Conservation (phyloP, 2,797 vertebrate species). For the Cynodonichthys magdalenae region DNA sequence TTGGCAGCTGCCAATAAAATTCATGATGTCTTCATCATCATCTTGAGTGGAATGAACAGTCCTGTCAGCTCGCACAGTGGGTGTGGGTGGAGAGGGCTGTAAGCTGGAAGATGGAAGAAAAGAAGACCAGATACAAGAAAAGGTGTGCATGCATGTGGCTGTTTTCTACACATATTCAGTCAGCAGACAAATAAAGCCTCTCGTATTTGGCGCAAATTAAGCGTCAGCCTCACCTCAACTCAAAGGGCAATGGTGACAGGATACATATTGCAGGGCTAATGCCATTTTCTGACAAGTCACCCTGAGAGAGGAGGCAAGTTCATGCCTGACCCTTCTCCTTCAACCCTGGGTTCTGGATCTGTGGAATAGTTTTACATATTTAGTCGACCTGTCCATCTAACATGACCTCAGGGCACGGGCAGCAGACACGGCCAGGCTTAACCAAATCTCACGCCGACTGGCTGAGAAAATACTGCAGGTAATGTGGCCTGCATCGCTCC, state of each 20-base stretch:
- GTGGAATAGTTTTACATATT: constrained; percentile 79
- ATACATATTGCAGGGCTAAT: constrained; percentile 50
- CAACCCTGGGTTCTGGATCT: constrained; percentile 69
- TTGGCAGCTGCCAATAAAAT: constrained; percentile 89
- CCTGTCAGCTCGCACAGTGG: constrained; percentile 71
- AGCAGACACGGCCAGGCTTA: constrained; percentile 65
- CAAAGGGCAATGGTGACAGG: constrained; percentile 15
- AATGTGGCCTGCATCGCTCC: constrained; percentile 41
- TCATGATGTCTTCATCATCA: constrained; percentile 78
- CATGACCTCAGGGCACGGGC: constrained; percentile 64
- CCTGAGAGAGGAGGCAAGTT: constrained; percentile 57
- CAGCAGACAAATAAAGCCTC: constrained; percentile 25
- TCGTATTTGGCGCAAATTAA: constrained; percentile 9
- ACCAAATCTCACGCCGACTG: constrained; percentile 71
- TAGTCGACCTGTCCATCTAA: constrained; percentile 72
- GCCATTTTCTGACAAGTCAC: constrained; percentile 67
- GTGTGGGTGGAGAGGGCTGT: constrained; percentile 43
- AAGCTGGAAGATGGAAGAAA: constrained; percentile 21
- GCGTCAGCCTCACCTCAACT: constrained; percentile 6
- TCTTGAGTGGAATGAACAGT: constrained; percentile 80
- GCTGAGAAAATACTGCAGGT: constrained; percentile 71
- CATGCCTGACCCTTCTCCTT: constrained; percentile 68
- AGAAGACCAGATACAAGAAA: constrained; percentile 35
- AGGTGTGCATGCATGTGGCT: constrained; percentile 39
- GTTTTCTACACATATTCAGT: constrained; percentile 17